These are phyloP conservation scores for Zootoca vivipara DNA, from an alignment of 2,113 vertebrate species.

Conservation along the genomic window DNA sequence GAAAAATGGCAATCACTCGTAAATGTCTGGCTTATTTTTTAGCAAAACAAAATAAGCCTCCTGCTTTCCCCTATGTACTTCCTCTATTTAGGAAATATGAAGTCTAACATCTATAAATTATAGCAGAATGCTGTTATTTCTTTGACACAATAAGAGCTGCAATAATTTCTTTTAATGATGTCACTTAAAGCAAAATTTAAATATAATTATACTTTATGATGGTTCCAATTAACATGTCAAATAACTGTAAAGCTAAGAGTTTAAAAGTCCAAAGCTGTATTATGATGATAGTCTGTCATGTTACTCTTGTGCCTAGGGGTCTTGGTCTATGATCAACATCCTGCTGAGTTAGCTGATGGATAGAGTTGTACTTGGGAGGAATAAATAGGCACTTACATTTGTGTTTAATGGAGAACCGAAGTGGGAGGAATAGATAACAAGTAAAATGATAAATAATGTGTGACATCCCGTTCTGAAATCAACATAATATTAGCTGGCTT, in stretches of 20 bases:
- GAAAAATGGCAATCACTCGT: background rate
- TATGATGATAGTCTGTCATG: constrained; percentile 13
- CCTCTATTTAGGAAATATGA: background rate
- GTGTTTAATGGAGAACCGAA: background rate
- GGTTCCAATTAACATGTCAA: constrained; percentile 34
- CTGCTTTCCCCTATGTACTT: background rate
- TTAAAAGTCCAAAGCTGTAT: constrained; percentile 43
- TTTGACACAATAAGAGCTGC: background rate
- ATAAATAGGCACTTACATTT: background rate
- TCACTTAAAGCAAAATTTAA: constrained; percentile 38
- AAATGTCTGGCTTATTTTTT: background rate
- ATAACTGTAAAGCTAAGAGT: constrained; percentile 20
- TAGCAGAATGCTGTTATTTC: background rate
- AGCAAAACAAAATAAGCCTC: constrained; percentile 9
- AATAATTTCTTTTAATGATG: constrained; percentile 11
- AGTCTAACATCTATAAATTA: constrained; percentile 15
- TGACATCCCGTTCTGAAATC: constrained; percentile 16
- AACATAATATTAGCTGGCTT: constrained; percentile 26
- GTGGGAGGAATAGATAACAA: background rate
- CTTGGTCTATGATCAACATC: background rate
- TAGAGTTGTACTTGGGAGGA: background rate
- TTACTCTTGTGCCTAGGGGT: background rate
- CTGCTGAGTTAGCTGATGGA: background rate
- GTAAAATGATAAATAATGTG: background rate
- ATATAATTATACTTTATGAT: constrained; percentile 36